phyloP scores from a whole-genome alignment of 2,797 vertebrate genomes.

The Pristis pectinata region DNA sequence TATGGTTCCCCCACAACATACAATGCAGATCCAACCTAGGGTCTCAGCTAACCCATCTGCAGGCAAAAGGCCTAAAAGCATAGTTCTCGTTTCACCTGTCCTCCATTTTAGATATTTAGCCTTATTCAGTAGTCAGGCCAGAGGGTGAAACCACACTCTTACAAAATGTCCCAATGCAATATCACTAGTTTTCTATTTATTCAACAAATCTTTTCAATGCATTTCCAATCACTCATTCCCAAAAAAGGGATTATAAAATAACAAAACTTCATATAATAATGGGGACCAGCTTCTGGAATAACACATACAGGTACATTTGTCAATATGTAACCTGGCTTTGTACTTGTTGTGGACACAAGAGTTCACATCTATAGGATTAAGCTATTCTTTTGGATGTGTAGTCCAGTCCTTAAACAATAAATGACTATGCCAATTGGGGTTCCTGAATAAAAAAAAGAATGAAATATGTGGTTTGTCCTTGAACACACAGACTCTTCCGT shows the following conservation, averaged over 20 bases:
- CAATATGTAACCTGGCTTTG: too few relatives aligned
- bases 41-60: neutral
- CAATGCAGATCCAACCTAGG: neutral
- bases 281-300: neutral
- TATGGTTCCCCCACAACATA: neutral
- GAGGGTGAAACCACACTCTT: neutral
- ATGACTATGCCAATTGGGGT: neutral
- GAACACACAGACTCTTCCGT: neutral
- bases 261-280: neutral
- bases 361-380: neutral
- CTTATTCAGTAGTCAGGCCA: neutral
- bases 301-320: neutral
- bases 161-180: neutral
- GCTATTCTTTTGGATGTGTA: neutral
- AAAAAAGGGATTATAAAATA: too few relatives aligned
- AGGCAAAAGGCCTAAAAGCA: neutral
- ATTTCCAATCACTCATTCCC: neutral
- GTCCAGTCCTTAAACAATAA: neutral
- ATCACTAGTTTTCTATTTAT: neutral
- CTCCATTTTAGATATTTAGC: neutral
- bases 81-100: neutral
- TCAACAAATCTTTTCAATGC: neutral
- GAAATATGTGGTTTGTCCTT: neutral
- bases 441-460: neutral
- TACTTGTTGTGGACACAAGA: neutral